Base-by-base conservation (phyloP, 2,888 invertebrate species). In the Isotomurus palustris region DNA sequence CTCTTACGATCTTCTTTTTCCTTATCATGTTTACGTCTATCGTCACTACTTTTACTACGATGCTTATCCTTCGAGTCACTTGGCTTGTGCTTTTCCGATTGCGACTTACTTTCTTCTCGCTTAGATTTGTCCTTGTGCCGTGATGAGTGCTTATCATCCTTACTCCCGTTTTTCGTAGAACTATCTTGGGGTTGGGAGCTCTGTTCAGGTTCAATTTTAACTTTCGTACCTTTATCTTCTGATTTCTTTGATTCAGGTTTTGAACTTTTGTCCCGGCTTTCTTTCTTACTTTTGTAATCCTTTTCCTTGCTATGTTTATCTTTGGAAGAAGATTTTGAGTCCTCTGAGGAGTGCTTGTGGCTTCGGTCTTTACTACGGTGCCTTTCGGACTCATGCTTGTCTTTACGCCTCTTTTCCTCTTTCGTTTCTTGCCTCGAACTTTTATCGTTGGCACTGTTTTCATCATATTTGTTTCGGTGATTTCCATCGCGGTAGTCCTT, bases 351-450 rank as follows among this genome's bases (percentile, higher is more conserved):
- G 19, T 38, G 38, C 5, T 14, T 38, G 5, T 19, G 17, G n/a
- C 38, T n/a, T 17, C 4, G 38, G 6, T 8, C 38, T 38, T 38
- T 19, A 14, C 17, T 8, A 14, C n/a, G n/a, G 29, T 25, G 3
- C 36, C 52, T 52, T 32, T 40, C 55, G 54, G 49, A 60, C 55
- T 57, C 62, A 48, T 61, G 58, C 49, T 66, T 58, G 19, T 64
- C 61, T 38, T 69, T 69, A 36, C 62, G 52, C 19, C 65, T 64
- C n/a, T 66, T 64, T n/a, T 66, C 60, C 1, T 56, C 60, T 19
- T 40, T 48, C 8, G 53, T 56, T 8, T 52, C 40, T 10, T 59
- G 59, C 38, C 60, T 66, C 43, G 64, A 60, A 2, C 62, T 50
- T 14, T 68, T 53, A 57, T 58, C 54, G 2, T 56, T 14, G 10